A percentile compares a stretch with the other conserved stretches of the same genome.
Conservation (phyloP, 92 coral and sea anemone species). For the Bergia puertoricense region DNA sequence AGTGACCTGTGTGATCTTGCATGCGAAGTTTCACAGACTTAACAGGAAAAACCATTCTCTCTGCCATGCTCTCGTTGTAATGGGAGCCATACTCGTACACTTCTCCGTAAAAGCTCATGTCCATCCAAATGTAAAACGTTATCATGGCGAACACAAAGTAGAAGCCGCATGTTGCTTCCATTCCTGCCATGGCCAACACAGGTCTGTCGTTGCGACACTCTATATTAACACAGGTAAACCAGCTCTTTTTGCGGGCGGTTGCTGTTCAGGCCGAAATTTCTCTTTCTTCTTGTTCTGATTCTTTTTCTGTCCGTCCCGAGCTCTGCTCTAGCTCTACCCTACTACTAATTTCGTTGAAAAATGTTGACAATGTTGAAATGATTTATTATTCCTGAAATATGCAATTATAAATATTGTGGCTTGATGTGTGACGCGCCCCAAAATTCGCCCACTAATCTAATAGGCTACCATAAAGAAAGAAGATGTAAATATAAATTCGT, state of each 20-base stretch:
- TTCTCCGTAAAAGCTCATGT: slow-evolving; percentile 83
- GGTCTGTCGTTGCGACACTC: not conserved
- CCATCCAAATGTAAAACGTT: slow-evolving; percentile 84
- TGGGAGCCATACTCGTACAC: slow-evolving; percentile 76
- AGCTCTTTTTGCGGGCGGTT: not conserved
- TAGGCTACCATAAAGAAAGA: not conserved
- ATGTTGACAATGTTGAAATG: too few species aligned
- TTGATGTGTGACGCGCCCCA: not conserved
- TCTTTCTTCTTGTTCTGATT: too few species aligned
- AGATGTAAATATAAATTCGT: not conserved
- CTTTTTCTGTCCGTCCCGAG: too few species aligned
- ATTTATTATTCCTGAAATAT: not conserved
- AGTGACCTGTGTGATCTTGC: slow-evolving; percentile 87
- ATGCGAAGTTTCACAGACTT: slow-evolving; percentile 78
- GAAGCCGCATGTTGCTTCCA: slow-evolving; percentile 81
- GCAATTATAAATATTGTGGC: not conserved
- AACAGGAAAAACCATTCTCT: slow-evolving; percentile 70
- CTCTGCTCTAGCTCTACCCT: not conserved
- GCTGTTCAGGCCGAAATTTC: not conserved
- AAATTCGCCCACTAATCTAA: not conserved
- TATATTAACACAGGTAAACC: not conserved
- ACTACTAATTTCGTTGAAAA: too few species aligned
- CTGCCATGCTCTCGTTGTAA: slow-evolving; percentile 74
- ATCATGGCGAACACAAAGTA: slow-evolving; percentile 78
- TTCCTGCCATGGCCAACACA: slow-evolving; percentile 56